Conservation (phyloP, 2,797 vertebrate genomes). For the Amphiprion clarkii region DNA sequence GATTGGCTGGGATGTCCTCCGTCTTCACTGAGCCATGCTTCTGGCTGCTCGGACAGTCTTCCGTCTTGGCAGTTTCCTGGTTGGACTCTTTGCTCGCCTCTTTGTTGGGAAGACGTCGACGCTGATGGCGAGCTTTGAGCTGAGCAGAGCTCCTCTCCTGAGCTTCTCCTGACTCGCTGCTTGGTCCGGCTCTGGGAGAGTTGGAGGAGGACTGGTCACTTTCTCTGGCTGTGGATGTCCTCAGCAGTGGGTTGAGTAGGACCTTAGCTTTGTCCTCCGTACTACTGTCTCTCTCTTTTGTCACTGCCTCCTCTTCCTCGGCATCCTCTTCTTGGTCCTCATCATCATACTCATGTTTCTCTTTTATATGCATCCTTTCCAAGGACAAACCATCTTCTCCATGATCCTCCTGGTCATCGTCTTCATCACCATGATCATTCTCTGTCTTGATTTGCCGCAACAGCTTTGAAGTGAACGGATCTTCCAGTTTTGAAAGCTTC, state of each 20-base stretch:
- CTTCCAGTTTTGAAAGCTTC: conserved; percentile 88
- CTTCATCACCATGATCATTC: conserved; percentile 82
- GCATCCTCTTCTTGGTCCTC: conserved; percentile 66
- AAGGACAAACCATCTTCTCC: conserved; percentile 77
- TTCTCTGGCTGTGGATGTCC: conserved; percentile 81
- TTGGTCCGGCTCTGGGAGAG: conserved; percentile 91
- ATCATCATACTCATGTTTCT: conserved; percentile 61
- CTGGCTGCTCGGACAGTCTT: conserved; percentile 87
- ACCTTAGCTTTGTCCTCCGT: conserved; percentile 68
- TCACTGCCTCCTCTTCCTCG: conserved; percentile 53
- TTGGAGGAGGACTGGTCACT: conserved; percentile 88
- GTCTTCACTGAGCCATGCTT: conserved; percentile 85
- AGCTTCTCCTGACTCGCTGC: conserved; percentile 86
- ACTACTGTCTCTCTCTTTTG: conserved; percentile 58
- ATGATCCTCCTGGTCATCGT: conserved; percentile 70
- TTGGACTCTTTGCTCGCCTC: conserved; percentile 93
- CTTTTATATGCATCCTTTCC: conserved; percentile 62
- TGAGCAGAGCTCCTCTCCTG: conserved; percentile 84
- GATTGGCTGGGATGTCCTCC: conserved; percentile 87
- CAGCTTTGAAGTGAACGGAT: conserved; percentile 86
- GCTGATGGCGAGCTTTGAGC: conserved; percentile 87
- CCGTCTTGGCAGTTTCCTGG: conserved; percentile 91
- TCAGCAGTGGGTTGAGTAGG: conserved; percentile 78
- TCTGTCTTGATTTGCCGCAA: conserved; percentile 92
- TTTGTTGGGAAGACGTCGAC: conserved; percentile 88